These are phyloP conservation scores for Agonopterix heracliana DNA, from an alignment of 2,888 invertebrate species.

Conservation along the genomic window DNA sequence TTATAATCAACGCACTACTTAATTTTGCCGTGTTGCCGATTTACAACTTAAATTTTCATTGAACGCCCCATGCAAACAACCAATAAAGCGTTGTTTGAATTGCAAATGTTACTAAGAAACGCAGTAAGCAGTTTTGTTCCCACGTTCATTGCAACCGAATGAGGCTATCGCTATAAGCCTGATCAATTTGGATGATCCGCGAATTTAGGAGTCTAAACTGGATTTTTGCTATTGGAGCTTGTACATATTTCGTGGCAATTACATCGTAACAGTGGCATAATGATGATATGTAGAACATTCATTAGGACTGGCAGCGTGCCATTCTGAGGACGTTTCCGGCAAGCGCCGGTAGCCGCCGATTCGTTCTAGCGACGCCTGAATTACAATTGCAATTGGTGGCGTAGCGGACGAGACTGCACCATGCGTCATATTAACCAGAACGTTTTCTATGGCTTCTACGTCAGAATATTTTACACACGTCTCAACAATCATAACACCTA, in stretches of 20 bases:
- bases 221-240: too few relatives aligned
- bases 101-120: conserved; percentile 31
- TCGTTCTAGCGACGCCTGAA: conserved; percentile 58
- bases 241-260: conserved; percentile 6
- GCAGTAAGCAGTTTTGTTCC: too few relatives aligned
- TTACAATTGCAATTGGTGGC: conserved; percentile 51
- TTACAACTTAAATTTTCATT: conserved; percentile 44
- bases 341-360: conserved; percentile 48
- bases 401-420: conserved; percentile 42
- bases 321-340: conserved; percentile 58
- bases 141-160: too few relatives aligned
- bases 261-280: conserved; percentile 37
- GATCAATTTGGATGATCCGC: too few relatives aligned
- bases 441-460: conserved; percentile 31
- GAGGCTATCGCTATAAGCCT: too few relatives aligned
- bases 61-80: conserved; percentile 30
- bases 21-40: conserved; percentile 37
- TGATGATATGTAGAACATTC: conserved; percentile 41
- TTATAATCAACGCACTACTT: conserved; percentile 29
- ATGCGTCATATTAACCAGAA: conserved; percentile 47
- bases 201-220: too few relatives aligned
- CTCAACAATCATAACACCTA: not conserved
- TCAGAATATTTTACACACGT: conserved; percentile 14
- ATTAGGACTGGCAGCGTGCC: conserved; percentile 60
- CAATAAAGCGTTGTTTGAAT: conserved; percentile 43